phyloP scores from a whole-genome alignment of 2,888 invertebrate genomes.

The Synergus umbraculus region DNA sequence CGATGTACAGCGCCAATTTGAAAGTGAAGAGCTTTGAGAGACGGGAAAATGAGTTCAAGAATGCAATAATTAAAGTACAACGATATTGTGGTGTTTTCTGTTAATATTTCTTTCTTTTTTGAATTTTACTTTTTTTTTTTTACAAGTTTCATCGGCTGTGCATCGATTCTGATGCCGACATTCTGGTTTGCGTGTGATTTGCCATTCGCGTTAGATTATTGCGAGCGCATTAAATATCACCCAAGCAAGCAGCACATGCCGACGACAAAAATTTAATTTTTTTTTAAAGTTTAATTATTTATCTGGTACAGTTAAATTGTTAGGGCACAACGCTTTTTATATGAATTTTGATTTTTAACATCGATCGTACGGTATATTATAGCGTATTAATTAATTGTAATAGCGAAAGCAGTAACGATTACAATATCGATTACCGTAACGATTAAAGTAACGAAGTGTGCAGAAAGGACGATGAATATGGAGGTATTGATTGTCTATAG shows the following conservation, averaged over 20 bases:
- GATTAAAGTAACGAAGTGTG: conserved; percentile 47
- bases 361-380: conserved; percentile 69
- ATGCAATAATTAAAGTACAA: conserved; percentile 44
- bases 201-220: conserved; percentile 46
- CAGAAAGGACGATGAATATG: conserved; percentile 63
- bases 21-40: conserved; percentile 45
- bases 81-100: conserved; percentile 25
- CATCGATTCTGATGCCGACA: conserved; percentile 48
- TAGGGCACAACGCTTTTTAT: conserved; percentile 77
- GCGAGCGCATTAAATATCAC: conserved; percentile 55
- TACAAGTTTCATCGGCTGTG: conserved; percentile 43
- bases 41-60: conserved; percentile 32
- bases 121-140: neutral
- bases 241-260: conserved; percentile 43
- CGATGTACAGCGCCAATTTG: conserved; percentile 60
- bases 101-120: conserved; percentile 18
- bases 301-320: conserved; percentile 71
- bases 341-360: conserved; percentile 76
- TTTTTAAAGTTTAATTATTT: conserved; percentile 73
- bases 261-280: conserved; percentile 66
- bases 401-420: conserved; percentile 46
- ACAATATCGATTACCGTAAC: conserved; percentile 53
- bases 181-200: conserved; percentile 49
- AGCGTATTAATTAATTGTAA: conserved; percentile 47
- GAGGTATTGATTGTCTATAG: conserved; percentile 74